Base-by-base conservation (phyloP, 2,888 invertebrate species). In the Stegana nigrithorax region DNA sequence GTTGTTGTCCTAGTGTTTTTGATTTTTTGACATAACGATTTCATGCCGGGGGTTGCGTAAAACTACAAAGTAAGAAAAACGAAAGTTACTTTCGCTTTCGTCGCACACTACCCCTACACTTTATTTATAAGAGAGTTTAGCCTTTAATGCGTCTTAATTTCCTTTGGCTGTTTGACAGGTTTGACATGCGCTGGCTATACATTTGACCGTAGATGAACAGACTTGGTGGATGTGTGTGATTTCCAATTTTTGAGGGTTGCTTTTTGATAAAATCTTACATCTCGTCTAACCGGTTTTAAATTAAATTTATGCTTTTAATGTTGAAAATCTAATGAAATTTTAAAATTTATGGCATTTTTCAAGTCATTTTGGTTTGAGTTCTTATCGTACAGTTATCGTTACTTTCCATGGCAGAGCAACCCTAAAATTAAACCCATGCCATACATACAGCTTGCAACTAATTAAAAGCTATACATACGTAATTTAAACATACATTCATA, bases 11-110 rank as follows among this genome's bases (percentile, higher is more conserved):
- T 70, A 72, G 68, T 68, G 69, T 67, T 71, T 51, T 75, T 79
- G 75, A 76, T 76, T 79, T 75, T 76, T 79, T 76, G 78, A 79
- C 53, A 32, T 39, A n/a, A n/a, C n/a, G n/a, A n/a, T n/a, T n/a
- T n/a, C n/a, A n/a, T n/a, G n/a, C n/a, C n/a, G n/a, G n/a, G n/a
- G n/a, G n/a, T n/a, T n/a, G n/a, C n/a, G n/a, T n/a, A n/a, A n/a
- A n/a, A n/a, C n/a, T n/a, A 67, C 70, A 55, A 70, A 36, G n/a
- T n/a, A 36, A 1, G 10, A 55, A 32, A 55, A 55, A n/a, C 17
- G 32, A 55, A 55, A 55, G 32, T 55, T 32, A 36, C 32, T 32
- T 55, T 32, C 32, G 19, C 10, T 36, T 50, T 36, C n/a, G n/a
- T n/a, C n/a, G n/a, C n/a, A n/a, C n/a, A n/a, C n/a, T n/a, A n/a